phyloP scores from a whole-genome alignment of 2,113 vertebrate genomes.

The Heterochromis multidens region DNA sequence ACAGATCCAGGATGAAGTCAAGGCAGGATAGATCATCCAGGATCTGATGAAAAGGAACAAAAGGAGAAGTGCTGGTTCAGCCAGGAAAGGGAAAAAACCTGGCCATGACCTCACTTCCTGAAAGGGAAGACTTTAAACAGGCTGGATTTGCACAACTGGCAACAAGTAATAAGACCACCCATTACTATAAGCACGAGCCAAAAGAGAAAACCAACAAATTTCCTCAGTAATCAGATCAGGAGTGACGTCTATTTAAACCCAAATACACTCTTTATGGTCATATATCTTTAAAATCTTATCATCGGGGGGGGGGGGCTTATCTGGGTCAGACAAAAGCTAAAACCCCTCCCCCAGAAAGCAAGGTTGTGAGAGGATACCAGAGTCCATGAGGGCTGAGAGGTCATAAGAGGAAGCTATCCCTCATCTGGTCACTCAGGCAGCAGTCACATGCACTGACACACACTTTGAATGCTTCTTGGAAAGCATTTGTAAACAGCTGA shows the following conservation, averaged over 20 bases:
- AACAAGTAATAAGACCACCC: constrained; percentile 27
- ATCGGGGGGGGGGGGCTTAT: neutral
- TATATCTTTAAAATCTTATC: constrained; percentile 8
- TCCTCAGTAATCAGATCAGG: neutral
- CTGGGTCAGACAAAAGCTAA: constrained; percentile 1
- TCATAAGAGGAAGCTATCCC: constrained; percentile 33
- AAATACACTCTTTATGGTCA: neutral
- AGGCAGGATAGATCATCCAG: neutral
- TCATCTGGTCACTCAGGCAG: constrained; percentile 23
- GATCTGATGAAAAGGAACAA: constrained; percentile 10
- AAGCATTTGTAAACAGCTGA: constrained; percentile 30
- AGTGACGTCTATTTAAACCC: constrained; percentile 10
- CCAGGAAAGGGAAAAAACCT: constrained; percentile 27
- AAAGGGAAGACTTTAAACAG: neutral
- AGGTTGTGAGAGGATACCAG: neutral
- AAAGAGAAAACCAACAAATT: neutral
- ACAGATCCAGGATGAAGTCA: constrained; percentile 14
- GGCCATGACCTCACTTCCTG: constrained; percentile 47
- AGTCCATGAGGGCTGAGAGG: neutral
- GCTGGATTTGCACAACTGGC: neutral
- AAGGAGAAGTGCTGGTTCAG: constrained; percentile 36
- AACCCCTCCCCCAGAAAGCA: neutral
- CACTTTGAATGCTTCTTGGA: constrained; percentile 17
- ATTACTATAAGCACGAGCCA: neutral
- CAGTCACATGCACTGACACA: constrained; percentile 2